Evolutionary conservation across 2,113 vertebrate genomes (phyloP).

Genomic region (Beaufortia kweichowensis): DNA sequence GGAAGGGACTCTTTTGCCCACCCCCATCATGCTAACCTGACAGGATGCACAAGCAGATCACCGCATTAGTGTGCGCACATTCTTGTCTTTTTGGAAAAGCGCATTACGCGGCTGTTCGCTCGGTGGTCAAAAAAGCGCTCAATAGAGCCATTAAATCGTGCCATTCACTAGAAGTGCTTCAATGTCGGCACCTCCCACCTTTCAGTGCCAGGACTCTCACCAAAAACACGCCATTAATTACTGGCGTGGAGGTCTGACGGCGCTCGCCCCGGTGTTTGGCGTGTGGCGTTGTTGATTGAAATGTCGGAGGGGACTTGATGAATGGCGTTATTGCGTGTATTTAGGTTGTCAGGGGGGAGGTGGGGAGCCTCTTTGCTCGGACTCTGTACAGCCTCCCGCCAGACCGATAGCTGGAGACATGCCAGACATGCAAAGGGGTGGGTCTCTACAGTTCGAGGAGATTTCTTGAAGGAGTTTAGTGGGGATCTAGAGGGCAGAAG

Average conservation of each 20-base stretch:
- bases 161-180: constrained; percentile 6
- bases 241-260: constrained; percentile 36
- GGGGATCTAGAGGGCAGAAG: constrained; percentile 61
- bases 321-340: constrained; percentile 77
- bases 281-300: constrained; percentile 74
- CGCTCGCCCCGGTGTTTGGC: constrained; percentile 71
- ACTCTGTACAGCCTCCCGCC: constrained; percentile 65
- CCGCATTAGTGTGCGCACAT: neutral
- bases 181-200: neutral
- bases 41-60: constrained; percentile 37
- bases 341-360: constrained; percentile 60
- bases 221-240: constrained; percentile 43
- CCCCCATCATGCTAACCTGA: constrained; percentile 28
- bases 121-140: neutral
- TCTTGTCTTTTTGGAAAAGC: neutral
- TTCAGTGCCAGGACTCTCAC: constrained; percentile 32
- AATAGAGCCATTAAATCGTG: neutral
- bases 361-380: constrained; percentile 64
- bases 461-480: constrained; percentile 69
- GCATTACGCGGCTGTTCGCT: neutral
- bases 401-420: constrained; percentile 71
- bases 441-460: constrained; percentile 61
- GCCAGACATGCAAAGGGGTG: constrained; percentile 75
- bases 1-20: constrained; percentile 26
- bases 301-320: constrained; percentile 72